Percentiles rank a stretch among this genome's conserved stretches.
Evolutionary conservation across 2,113 vertebrate genomes (phyloP).

Genomic region (Chionomys nivalis): DNA sequence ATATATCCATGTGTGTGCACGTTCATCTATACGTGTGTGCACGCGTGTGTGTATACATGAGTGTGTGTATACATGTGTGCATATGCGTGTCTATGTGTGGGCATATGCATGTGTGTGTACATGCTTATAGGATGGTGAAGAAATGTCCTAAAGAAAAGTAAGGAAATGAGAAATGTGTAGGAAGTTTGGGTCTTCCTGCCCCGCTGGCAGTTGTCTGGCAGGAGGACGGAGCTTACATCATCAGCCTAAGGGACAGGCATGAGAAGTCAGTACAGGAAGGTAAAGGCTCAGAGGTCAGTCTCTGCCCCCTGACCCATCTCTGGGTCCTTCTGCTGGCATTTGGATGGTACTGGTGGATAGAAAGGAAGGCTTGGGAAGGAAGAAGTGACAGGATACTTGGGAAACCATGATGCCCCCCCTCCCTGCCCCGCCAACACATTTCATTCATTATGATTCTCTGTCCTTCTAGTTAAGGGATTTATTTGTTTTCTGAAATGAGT

Average conservation of each 20-base stretch:
- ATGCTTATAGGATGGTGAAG: background rate
- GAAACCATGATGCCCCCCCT: background rate
- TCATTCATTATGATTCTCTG: conserved; percentile 6
- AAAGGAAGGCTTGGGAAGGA: background rate
- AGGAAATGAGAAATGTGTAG: background rate
- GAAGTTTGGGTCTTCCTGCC: background rate
- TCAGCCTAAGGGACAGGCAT: background rate
- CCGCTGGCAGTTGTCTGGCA: background rate
- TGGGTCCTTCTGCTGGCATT: background rate
- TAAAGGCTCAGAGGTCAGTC: background rate
- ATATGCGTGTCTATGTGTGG: background rate
- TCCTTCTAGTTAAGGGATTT: conserved; percentile 57
- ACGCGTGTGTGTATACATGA: background rate
- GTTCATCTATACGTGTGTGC: too few relatives aligned
- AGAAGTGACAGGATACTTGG: background rate
- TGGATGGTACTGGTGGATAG: background rate
- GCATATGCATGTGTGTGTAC: background rate
- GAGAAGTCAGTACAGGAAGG: background rate
- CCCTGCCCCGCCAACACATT: background rate
- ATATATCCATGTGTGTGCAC: background rate
- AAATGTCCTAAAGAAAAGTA: background rate
- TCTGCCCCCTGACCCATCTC: background rate
- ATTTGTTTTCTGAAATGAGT: conserved; percentile 72
- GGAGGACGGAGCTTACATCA: background rate
- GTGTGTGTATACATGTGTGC: background rate